Evolutionary conservation across 2,113 vertebrate species (phyloP).

Genomic region (Crocuta crocuta): DNA sequence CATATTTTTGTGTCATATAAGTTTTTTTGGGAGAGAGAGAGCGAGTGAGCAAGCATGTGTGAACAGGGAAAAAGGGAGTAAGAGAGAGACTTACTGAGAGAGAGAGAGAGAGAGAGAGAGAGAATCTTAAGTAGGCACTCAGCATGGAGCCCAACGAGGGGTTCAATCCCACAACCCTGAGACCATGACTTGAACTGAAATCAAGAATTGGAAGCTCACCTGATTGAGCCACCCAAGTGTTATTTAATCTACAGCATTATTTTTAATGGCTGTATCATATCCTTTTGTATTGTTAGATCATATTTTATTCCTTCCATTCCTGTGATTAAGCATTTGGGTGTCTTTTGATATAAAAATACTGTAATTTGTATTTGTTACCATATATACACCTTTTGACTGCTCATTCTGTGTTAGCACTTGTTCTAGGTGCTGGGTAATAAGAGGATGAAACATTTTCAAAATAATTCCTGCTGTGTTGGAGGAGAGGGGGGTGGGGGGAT

Average conservation of each 20-base stretch:
- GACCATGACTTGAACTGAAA: no score
- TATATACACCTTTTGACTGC: neutral
- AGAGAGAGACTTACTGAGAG: no score
- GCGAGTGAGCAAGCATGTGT: no score
- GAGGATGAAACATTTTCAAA: neutral
- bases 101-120: no score
- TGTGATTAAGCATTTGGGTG: neutral
- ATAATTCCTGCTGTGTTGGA: neutral
- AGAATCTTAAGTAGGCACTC: no score
- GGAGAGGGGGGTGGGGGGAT: no score
- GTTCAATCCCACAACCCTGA: no score
- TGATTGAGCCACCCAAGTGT: no score
- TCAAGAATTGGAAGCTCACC: no score
- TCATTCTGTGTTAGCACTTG: neutral
- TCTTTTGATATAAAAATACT: conserved; percentile 41
- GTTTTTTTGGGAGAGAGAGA: neutral
- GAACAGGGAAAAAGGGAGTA: no score
- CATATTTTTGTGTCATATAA: neutral
- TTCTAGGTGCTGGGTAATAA: neutral
- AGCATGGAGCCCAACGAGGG: no score
- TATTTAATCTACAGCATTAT: neutral
- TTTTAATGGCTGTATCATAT: conserved; percentile 7
- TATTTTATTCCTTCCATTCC: conserved; percentile 12
- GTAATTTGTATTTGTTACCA: neutral
- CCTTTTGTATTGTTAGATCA: neutral